phyloP scores from a whole-genome alignment of 2,113 vertebrate species.

The Halcyon senegalensis region DNA sequence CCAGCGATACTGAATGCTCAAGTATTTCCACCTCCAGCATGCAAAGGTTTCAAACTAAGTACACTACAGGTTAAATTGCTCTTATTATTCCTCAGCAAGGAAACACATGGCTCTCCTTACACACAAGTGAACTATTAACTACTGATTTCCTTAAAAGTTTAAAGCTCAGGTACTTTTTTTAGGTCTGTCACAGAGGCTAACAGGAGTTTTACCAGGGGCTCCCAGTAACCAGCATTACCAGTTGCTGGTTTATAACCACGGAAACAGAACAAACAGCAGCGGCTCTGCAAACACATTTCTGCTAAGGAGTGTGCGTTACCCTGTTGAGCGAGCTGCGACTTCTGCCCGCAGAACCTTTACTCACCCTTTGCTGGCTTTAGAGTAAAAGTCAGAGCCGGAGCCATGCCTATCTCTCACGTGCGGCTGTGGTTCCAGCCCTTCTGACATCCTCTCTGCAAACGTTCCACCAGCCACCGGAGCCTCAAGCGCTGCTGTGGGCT shows the following conservation, averaged over 20 bases:
- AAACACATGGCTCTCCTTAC: background rate
- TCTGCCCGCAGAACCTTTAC: slow-evolving; percentile 53
- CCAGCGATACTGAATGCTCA: background rate
- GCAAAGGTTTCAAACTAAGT: background rate
- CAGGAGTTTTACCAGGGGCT: background rate
- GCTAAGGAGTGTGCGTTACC: rapidly evolving
- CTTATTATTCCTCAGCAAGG: background rate
- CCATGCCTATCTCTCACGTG: background rate
- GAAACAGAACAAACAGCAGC: background rate
- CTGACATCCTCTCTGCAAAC: background rate
- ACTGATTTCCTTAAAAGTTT: background rate
- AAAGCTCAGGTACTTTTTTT: background rate
- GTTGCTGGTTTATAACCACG: background rate
- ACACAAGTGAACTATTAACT: background rate
- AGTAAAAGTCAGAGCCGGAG: slow-evolving; percentile 26
- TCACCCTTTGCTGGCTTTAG: slow-evolving; percentile 16
- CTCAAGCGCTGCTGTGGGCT: rapidly evolving
- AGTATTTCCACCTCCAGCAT: background rate
- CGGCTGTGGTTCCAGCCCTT: background rate
- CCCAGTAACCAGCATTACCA: background rate
- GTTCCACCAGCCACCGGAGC: rapidly evolving
- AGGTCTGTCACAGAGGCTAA: background rate
- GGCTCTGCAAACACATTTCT: background rate
- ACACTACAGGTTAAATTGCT: rapidly evolving
- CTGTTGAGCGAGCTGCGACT: rapidly evolving